These are phyloP conservation scores for Phylloscopus whistleri DNA, from an alignment of 2,113 vertebrate genomes.

Conservation along the genomic window DNA sequence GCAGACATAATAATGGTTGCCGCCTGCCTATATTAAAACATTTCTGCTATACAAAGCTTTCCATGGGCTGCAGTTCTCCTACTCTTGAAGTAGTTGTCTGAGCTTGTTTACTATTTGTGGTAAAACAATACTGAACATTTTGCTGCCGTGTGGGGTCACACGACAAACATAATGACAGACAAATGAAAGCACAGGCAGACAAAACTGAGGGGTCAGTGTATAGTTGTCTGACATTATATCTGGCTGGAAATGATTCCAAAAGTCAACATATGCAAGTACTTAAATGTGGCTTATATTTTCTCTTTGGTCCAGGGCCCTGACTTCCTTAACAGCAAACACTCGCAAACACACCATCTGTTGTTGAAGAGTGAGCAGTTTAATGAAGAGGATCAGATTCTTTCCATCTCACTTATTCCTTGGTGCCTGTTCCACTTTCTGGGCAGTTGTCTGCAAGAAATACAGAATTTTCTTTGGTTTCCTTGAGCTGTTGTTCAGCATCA, in stretches of 20 bases:
- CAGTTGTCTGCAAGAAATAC: not conserved
- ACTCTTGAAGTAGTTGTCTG: not conserved
- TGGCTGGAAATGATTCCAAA: slow-evolving; percentile 10
- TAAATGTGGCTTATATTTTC: slow-evolving; percentile 38
- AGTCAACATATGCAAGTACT: slow-evolving; percentile 46
- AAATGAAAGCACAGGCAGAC: not conserved
- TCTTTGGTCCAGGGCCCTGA: slow-evolving; percentile 31
- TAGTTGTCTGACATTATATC: not conserved
- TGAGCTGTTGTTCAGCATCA: not conserved
- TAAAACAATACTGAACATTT: slow-evolving; percentile 1
- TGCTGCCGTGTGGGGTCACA: not conserved
- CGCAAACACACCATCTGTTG: slow-evolving; percentile 13
- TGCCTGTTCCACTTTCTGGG: not conserved
- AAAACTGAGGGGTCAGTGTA: not conserved
- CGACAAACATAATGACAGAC: not conserved
- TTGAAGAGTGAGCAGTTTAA: slow-evolving; percentile 30
- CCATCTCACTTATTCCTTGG: not conserved
- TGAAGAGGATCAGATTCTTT: slow-evolving; percentile 45
- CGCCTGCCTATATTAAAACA: not conserved
- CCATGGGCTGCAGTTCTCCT: not conserved
- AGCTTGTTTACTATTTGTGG: not conserved
- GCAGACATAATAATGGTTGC: slow-evolving; percentile 24
- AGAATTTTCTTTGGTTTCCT: not conserved
- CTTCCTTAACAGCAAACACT: slow-evolving; percentile 35
- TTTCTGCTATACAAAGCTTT: not conserved